Base-by-base conservation (phyloP, 1,140 invertebrate genomes). In the Drosophila malerkotliana region DNA sequence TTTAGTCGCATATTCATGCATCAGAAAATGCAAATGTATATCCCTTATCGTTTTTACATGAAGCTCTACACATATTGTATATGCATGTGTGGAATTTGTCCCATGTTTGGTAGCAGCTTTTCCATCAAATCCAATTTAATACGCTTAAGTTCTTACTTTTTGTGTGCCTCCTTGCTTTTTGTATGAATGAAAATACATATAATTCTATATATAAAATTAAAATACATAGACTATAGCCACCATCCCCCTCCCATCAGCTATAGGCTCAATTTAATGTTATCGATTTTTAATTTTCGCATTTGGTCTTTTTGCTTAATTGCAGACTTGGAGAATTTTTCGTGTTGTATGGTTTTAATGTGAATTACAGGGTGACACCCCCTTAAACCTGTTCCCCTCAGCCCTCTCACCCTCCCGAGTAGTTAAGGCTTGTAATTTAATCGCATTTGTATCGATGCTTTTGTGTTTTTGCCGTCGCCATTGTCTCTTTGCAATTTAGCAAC, bases 111-210 rank as follows among this genome's bases (percentile, higher is more conserved):
- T 62, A 85, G 77, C 82, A 85, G 82, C 82, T 85, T 87, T 87
- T 63, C 62, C 55, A 80, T 77, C 78, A 87, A 85, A 85, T 85
- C 82, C 83, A 87, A 87, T 88, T 85, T 85, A 85, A 85, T 85
- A 87, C 82, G 82, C 82, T 85, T 85, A 85, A 82, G 82, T 85
- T 85, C 83, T 87, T 85, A 87, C 69, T 82, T 85, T 85, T 87
- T 77, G 63, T 67, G 60, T 58, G 72, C 45, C 47, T 54, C 71
- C 62, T 69, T 81, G 69, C 45, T 52, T 67, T 48, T 78, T 59
- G 52, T 58, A 32, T 80, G 55, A 32, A 66, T 14, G 48, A 72
- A 14, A 56, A 30, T 48, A 21, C 21, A 34, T 32, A 52, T n/a
- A 60, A 51, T 24, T 34, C 28, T 15, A 60, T 45, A 12, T 18